These are phyloP conservation scores for Corydoras sp. DNA, from an alignment of 2,113 vertebrate species.

Conservation along the genomic window DNA sequence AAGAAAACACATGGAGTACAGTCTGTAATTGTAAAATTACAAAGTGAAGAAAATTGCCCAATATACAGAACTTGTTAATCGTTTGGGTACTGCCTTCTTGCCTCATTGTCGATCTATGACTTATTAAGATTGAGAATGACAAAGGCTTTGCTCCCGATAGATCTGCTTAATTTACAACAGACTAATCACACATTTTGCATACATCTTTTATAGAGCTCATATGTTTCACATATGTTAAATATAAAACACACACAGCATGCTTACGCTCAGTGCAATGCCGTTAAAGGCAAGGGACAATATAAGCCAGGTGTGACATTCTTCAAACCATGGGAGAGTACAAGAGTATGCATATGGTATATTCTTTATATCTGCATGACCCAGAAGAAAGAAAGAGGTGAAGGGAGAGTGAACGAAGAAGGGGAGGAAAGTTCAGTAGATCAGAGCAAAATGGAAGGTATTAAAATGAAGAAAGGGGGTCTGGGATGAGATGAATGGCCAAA, in stretches of 20 bases:
- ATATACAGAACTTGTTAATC: too few relatives aligned
- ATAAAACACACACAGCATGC: neutral
- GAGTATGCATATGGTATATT: neutral
- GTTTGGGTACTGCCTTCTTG: too few relatives aligned
- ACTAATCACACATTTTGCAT: neutral
- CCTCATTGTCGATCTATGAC: too few relatives aligned
- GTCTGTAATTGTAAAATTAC: too few relatives aligned
- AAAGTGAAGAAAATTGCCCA: too few relatives aligned
- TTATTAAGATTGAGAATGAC: neutral
- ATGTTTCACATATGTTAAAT: neutral
- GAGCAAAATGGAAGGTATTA: neutral
- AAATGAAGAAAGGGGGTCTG: neutral
- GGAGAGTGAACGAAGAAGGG: neutral
- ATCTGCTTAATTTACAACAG: neutral
- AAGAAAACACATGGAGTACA: too few relatives aligned
- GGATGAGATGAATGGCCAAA: neutral
- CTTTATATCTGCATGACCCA: neutral
- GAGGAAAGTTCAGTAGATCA: neutral
- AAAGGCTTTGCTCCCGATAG: neutral
- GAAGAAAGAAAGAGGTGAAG: neutral
- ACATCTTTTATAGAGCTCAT: neutral
- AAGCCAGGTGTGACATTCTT: constrained; percentile 28
- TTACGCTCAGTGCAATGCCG: neutral
- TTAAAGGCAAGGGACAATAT: constrained; percentile 12
- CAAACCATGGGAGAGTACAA: neutral